Base-by-base conservation (phyloP, 2,797 vertebrate genomes). In the Alectoris magna region DNA sequence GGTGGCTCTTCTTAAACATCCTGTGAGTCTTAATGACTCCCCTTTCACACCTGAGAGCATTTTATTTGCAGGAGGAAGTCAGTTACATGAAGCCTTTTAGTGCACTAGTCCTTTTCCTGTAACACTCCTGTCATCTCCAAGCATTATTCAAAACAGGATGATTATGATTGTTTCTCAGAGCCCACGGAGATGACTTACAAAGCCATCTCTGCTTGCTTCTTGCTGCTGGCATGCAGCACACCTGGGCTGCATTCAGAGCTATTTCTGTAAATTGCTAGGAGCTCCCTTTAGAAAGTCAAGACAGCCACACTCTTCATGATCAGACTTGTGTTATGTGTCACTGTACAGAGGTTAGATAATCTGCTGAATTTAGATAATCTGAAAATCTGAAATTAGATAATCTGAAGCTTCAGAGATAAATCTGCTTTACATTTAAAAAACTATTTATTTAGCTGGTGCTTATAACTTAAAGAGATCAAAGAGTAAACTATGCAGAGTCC, bases 1-100 rank as follows among this genome's bases (percentile, higher is more conserved):
- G 51, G 14, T 84, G 39, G 55, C 73, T 81, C 80, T 74, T 81
- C 80, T 86, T 91, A 79, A 84, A 79, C 53, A 91, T 79, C 80
- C 77, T 67, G 68, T 16, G n/a, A 71, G 48, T 60, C 68, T 90
- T 93, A 88, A 88, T 77, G 58, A 81, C 86, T 95, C 74, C n/a
- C 36, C 64, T 91, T 84, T 80, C 84, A 88, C n/a, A 88, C 34
- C 29, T 73, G 70, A 53, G 76, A 67, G 41, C 67, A 85, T 90
- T 74, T 26, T 7, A 24, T 84, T 79, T 66, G n/a, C 71, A 6
- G 6, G 88, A 64, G 31, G 74, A 63, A 74, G 83, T 58, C 58
- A 39, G 71, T n/a, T 73, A 11, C 60, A 62, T 53, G 62, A 74
- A 92, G 56, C 14, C 0, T 11, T 71, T 87, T 67, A 78, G 69